These are phyloP conservation scores for Erebia aethiops DNA, from an alignment of 2,888 invertebrate genomes.

Conservation along the genomic window DNA sequence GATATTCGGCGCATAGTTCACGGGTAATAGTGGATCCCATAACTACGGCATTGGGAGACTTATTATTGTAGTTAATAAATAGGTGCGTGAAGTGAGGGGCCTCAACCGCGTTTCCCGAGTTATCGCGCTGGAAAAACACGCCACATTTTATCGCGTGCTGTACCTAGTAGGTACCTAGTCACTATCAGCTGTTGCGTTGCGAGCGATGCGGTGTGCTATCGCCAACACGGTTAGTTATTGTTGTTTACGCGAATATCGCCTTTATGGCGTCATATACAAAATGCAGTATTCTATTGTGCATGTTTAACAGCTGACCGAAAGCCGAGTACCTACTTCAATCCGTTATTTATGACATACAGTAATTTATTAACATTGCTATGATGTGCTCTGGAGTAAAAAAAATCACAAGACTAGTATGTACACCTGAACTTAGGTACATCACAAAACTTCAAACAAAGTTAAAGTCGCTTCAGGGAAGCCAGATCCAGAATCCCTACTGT, in stretches of 20 bases:
- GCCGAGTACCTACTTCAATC: slow-evolving; percentile 35
- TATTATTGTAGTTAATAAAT: slow-evolving; percentile 33
- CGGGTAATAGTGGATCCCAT: slow-evolving; percentile 39
- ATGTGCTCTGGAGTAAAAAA: not conserved
- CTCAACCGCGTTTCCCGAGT: slow-evolving; percentile 59
- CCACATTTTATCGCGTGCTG: slow-evolving; percentile 68
- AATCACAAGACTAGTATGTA: too few species aligned
- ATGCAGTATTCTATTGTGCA: slow-evolving; percentile 38
- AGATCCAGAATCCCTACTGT: too few species aligned
- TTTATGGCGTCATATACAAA: slow-evolving; percentile 39
- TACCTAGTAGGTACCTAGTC: slow-evolving; percentile 44
- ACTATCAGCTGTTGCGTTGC: slow-evolving; percentile 67
- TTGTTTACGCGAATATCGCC: slow-evolving; percentile 43
- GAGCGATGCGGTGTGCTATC: slow-evolving; percentile 53
- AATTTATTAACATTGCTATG: not conserved
- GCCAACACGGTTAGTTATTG: slow-evolving; percentile 48
- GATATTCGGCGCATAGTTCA: slow-evolving; percentile 39
- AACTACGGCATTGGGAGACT: slow-evolving; percentile 12
- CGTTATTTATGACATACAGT: not conserved
- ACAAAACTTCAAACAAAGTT: too few species aligned
- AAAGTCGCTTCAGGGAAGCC: too few species aligned
- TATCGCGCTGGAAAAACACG: slow-evolving; percentile 76
- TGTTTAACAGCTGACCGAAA: slow-evolving; percentile 41
- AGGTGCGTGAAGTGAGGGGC: slow-evolving; percentile 38
- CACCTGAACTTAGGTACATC: too few species aligned